phyloP scores from a whole-genome alignment of 2,888 invertebrate genomes.

The Acanthosepion lycidas region DNA sequence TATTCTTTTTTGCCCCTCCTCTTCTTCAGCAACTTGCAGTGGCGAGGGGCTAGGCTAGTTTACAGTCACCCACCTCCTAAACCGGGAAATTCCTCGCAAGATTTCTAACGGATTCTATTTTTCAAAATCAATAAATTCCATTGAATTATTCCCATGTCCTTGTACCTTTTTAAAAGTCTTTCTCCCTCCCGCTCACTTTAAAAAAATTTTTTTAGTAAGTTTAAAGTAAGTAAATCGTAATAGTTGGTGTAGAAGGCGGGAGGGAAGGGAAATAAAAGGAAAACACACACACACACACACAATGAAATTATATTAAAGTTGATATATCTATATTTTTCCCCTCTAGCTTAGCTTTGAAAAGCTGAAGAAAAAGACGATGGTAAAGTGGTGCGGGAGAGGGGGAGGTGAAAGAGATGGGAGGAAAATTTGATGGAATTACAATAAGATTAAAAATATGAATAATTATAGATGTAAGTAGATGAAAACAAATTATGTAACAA shows the following conservation, averaged over 20 bases:
- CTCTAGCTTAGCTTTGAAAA: not conserved
- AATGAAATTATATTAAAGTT: not conserved
- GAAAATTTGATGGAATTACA: not conserved
- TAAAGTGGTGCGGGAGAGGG: not conserved
- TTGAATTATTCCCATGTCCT: not conserved
- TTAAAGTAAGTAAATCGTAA: not conserved
- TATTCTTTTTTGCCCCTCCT: not conserved
- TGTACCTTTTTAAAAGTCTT: not conserved
- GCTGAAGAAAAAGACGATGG: not conserved
- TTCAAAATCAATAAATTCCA: constrained; percentile 2
- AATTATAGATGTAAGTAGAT: not conserved
- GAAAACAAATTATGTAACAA: not conserved
- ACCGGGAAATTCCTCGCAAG: not conserved
- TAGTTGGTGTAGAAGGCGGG: not conserved
- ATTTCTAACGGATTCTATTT: constrained; percentile 2
- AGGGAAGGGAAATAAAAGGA: not conserved
- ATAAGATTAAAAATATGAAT: not conserved
- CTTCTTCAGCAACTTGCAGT: not conserved
- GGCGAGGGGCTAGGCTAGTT: not conserved
- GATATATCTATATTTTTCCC: not conserved
- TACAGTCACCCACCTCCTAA: not conserved
- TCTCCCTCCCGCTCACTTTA: not conserved
- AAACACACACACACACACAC: no score
- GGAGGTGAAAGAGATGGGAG: not conserved
- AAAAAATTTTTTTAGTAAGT: not conserved